Conservation (phyloP, 2,888 invertebrate species). For the Adelognathus sp. region DNA sequence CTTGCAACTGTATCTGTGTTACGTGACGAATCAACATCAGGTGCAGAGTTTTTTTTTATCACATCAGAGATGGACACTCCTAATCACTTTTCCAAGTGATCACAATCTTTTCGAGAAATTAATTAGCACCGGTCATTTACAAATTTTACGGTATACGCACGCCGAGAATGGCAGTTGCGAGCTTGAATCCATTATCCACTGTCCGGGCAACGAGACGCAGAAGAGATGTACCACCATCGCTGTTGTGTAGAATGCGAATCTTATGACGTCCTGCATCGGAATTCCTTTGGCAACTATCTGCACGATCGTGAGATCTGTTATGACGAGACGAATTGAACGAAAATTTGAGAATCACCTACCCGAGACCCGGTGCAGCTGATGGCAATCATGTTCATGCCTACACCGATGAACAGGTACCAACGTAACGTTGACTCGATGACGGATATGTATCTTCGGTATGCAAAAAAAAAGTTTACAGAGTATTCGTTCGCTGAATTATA, state of each 20-base stretch:
- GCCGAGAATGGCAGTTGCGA: not conserved
- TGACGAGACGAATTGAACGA: no score
- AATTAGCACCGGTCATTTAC: no score
- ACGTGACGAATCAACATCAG: not conserved
- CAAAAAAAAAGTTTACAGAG: no score
- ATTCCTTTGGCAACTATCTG: no score
- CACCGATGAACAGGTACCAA: not conserved
- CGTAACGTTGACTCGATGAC: not conserved
- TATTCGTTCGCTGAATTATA: no score
- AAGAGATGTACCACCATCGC: not conserved
- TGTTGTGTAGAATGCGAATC: not conserved
- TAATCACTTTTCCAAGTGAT: no score
- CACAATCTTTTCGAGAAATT: no score
- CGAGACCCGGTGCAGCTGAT: not conserved
- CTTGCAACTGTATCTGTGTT: not conserved
- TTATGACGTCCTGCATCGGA: no score
- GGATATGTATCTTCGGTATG: not conserved
- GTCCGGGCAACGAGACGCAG: constrained; percentile 18
- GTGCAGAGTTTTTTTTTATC: no score
- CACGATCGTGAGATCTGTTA: no score
- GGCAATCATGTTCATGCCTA: not conserved
- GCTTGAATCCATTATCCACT: constrained; percentile 33
- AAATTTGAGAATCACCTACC: no score
- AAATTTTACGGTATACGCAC: not conserved
- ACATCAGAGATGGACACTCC: no score